Base-by-base conservation (phyloP, 2,797 vertebrate species). In the Silurus aristotelis region DNA sequence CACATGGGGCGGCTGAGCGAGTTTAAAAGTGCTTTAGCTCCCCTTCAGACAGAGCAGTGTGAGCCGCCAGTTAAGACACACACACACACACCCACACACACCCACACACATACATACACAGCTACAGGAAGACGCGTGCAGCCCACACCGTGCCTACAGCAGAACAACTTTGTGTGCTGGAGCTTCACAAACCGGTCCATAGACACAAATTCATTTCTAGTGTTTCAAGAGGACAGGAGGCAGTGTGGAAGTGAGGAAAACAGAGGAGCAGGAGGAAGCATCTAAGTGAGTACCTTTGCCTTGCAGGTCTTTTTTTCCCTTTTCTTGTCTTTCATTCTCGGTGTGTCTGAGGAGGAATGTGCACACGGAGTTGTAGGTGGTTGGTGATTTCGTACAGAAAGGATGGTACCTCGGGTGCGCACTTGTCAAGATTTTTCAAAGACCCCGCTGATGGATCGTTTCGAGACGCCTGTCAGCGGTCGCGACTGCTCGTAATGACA, bases 1-100 rank as follows among this genome's bases (percentile, higher is more conserved):
- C 96, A 97, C 96, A 97, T 96, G 96, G 96, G 95, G 94, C 95
- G 95, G 90, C 92, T 91, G 91, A 90, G 93, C 90, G 90, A 93
- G 93, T 94, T 94, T 93, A 94, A 94, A 93, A 93, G 90, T 89
- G 91, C 91, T 89, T 88, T 92, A 92, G 92, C 89, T 90, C 92
- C 90, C 91, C 91, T 92, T 91, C 88, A 92, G 92, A 90, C 93
- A 92, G 93, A 92, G 93, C 91, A 93, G 92, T 91, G 91, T 89
- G 90, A 93, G 93, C 91, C 92, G 91, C 87, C 85, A 87, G 88
- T 77, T 84, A 87, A 90, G 86, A 87, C 90, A 79, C 86, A 88
- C 86, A 85, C 73, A 70, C 70, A 71, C 64, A 52, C 61, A 63
- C 86, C 66, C 84, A 73, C 75, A 75, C 76, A 76, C 79, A 80